phyloP scores from a whole-genome alignment of 1,140 invertebrate genomes.

The Drosophila virilis region DNA sequence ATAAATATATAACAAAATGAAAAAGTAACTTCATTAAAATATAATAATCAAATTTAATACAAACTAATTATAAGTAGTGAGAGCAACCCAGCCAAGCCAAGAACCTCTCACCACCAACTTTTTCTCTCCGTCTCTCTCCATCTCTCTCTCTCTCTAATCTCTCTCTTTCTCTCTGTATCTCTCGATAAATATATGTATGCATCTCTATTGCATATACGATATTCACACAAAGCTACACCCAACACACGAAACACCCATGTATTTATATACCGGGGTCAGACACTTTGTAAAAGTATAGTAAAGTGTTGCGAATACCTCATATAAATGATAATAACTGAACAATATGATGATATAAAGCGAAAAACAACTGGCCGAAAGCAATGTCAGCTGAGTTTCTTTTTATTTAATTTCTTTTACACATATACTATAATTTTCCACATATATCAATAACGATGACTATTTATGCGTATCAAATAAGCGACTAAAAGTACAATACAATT shows the following conservation, averaged over 20 bases:
- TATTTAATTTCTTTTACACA: slow-evolving; percentile 72
- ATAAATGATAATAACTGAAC: slow-evolving; percentile 37
- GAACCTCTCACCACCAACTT: slow-evolving; percentile 5
- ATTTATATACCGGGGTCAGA: slow-evolving; percentile 29
- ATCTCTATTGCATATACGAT: slow-evolving; percentile 34
- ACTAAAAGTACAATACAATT: slow-evolving; percentile 29
- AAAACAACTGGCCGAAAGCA: slow-evolving; percentile 46
- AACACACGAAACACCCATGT: slow-evolving; percentile 31
- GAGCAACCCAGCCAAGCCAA: slow-evolving; percentile 21
- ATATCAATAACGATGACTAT: slow-evolving; percentile 84
- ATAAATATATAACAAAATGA: slow-evolving; percentile 9
- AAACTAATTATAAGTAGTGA: slow-evolving; percentile 49
- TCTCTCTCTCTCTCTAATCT: slow-evolving; percentile 14
- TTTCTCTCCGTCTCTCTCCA: slow-evolving; percentile 32
- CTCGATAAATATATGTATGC: slow-evolving; percentile 11
- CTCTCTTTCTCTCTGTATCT: slow-evolving; percentile 28
- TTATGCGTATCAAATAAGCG: slow-evolving; percentile 73
- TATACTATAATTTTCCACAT: slow-evolving; percentile 77
- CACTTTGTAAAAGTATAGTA: slow-evolving; percentile 79
- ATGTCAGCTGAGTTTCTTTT: slow-evolving; percentile 67
- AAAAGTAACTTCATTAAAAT: slow-evolving; percentile 15
- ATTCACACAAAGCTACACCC: slow-evolving; percentile 33
- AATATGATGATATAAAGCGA: slow-evolving; percentile 23
- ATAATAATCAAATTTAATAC: slow-evolving; percentile 76
- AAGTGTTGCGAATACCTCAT: slow-evolving; percentile 71